Evolutionary conservation across 2,797 vertebrate species (phyloP).

Genomic region (Threskiornis aethiopicus): DNA sequence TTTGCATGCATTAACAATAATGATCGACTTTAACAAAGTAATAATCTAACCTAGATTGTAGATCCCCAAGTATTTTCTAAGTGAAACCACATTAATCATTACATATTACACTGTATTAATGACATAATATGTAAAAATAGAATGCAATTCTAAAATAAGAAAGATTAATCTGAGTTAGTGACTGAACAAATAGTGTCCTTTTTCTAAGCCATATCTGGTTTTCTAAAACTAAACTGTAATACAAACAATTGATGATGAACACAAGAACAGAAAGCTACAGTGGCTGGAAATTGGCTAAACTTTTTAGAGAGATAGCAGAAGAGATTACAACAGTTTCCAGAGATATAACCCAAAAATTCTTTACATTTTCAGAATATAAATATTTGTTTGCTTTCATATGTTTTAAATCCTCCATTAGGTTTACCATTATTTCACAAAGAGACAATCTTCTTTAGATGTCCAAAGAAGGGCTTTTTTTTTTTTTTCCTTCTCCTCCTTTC

Average conservation of each 20-base stretch:
- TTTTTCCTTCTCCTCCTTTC: background rate
- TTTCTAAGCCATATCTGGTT: background rate
- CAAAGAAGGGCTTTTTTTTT: background rate
- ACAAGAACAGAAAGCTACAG: background rate
- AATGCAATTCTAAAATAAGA: background rate
- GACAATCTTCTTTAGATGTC: background rate
- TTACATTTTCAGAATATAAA: background rate
- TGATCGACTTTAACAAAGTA: background rate
- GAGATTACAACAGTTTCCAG: background rate
- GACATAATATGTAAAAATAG: background rate
- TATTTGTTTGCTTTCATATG: background rate
- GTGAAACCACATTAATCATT: background rate
- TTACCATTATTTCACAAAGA: background rate
- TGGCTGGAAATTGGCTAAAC: background rate
- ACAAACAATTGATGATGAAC: background rate
- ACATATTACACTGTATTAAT: background rate
- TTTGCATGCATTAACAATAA: background rate
- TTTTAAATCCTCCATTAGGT: background rate
- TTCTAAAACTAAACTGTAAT: background rate
- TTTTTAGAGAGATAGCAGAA: background rate
- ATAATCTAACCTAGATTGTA: background rate
- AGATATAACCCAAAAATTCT: background rate
- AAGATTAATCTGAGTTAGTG: background rate
- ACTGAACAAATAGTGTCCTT: background rate
- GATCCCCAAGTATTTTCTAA: background rate